Base-by-base conservation (phyloP, 2,888 invertebrate species). In the Silvanus unidentatus region DNA sequence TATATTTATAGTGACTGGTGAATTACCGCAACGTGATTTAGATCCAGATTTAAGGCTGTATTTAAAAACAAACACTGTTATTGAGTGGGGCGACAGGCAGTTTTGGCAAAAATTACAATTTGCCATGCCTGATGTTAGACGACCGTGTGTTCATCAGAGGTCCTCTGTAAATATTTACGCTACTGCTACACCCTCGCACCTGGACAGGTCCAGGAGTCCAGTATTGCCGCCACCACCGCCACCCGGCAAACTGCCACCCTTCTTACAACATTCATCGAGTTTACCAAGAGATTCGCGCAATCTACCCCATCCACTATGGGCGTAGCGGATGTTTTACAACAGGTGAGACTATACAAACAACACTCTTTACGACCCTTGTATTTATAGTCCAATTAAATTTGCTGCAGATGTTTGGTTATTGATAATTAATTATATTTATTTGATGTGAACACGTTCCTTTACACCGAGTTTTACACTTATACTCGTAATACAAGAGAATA, bases 81-180 rank as follows among this genome's bases (percentile, higher is more conserved):
- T 97, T 66, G 88, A 90, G 71, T 92, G 90, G 87, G 90, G 90
- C 53, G 95, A 97, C 73, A 86, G 89, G 69, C 84, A 91, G 68
- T 97, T 97, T 77, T 97, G 97, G 97, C 92, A 94, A 68, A 95
- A 96, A 74, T 76, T 97, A 52, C 83, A 88, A 66, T 90, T 90
- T 66, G 88, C 92, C 43, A 83, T 95, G 82, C 94, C 94, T 47
- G 88, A 89, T 72, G 79, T 81, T 57, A 75, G 80, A 68, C 77
- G 79, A 72, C 63, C 68, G 12, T 79, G 80, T 70, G 75, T 79
- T 55, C 80, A 80, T 69, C 81, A 79, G 66, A 75, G 79, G 58
- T 81, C 83, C 49, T 79, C 82, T 56, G 79, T 81, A 63, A 84
- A 84, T 71, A 84, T 84, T 71, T 84, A 84, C 73, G 84, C 84